Percentiles rank a stretch among this genome's conserved stretches.
Conservation (phyloP, 64 coral and sea anemone species). For the Actinia equina region DNA sequence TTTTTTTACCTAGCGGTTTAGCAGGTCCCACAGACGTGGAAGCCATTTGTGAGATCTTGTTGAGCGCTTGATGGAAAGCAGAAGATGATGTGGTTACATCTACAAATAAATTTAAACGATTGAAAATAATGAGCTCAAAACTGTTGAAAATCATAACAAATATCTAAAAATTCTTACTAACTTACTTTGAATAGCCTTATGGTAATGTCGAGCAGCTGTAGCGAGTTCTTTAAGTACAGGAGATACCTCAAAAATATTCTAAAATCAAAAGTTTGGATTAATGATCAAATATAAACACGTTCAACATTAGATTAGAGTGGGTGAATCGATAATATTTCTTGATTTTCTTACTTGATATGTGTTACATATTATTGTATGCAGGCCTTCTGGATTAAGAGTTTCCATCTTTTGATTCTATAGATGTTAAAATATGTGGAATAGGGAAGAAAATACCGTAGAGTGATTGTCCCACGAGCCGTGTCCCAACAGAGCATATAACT, state of each 20-base stretch:
- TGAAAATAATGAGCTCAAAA: neutral
- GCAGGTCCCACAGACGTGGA: slow-evolving; percentile 33
- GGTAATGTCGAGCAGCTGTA: slow-evolving; percentile 33
- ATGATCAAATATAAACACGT: neutral
- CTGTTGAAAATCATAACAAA: neutral
- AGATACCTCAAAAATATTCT: slow-evolving; percentile 52
- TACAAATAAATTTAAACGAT: slow-evolving; percentile 7
- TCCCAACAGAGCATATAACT: neutral
- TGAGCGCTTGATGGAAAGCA: slow-evolving; percentile 35
- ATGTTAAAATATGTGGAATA: neutral
- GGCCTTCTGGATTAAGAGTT: neutral
- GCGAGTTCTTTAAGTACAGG: slow-evolving; percentile 42
- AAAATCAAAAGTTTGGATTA: slow-evolving; percentile 6
- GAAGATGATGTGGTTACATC: slow-evolving; percentile 25
- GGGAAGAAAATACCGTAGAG: neutral
- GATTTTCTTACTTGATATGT: slow-evolving; percentile 22
- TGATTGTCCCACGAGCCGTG: neutral
- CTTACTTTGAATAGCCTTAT: slow-evolving; percentile 60
- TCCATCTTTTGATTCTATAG: neutral
- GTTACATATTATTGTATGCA: neutral
- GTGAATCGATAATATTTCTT: neutral
- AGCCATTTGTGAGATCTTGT: slow-evolving; percentile 54
- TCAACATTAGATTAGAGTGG: neutral
- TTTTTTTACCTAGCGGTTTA: slow-evolving; percentile 22
- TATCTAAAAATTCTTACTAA: neutral